Conservation (phyloP, 2,888 invertebrate genomes). For the Caenorhabditis imperialis region DNA sequence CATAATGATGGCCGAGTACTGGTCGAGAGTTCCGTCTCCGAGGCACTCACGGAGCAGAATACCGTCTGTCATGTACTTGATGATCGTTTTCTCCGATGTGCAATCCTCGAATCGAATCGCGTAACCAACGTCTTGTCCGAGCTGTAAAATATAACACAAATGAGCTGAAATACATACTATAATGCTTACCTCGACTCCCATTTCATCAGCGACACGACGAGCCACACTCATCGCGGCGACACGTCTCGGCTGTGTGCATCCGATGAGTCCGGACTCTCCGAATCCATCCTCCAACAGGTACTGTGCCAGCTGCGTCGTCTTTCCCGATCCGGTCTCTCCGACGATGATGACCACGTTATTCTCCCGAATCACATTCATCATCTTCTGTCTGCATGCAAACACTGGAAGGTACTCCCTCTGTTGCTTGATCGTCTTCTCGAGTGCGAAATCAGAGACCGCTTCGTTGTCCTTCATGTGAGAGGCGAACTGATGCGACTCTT, state of each 20-base stretch:
- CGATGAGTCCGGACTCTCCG: slow-evolving; percentile 86
- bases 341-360: slow-evolving; percentile 81
- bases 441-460: slow-evolving; percentile 87
- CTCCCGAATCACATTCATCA: slow-evolving; percentile 80
- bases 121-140: slow-evolving; percentile 85
- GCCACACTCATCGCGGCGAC: slow-evolving; percentile 99
- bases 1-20: slow-evolving; percentile 98
- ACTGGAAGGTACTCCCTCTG: slow-evolving; percentile 94
- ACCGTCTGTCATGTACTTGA: slow-evolving; percentile 97
- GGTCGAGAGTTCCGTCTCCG: slow-evolving; percentile 94
- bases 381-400: slow-evolving; percentile 93
- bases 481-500: slow-evolving; percentile 93
- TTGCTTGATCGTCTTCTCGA: slow-evolving; percentile 85
- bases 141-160: slow-evolving; percentile 25
- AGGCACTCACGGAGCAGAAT: slow-evolving; percentile 95
- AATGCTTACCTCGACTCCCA: slow-evolving; percentile 84
- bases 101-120: slow-evolving; percentile 99
- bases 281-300: slow-evolving; percentile 89
- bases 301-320: slow-evolving; percentile 86
- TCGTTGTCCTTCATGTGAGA: slow-evolving; percentile 85
- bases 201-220: slow-evolving; percentile 97
- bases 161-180: neutral
- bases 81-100: slow-evolving; percentile 82
- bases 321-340: slow-evolving; percentile 86
- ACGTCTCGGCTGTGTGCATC: slow-evolving; percentile 95